Conservation (phyloP, 2,113 vertebrate genomes). For the Protomyctophum bolini region DNA sequence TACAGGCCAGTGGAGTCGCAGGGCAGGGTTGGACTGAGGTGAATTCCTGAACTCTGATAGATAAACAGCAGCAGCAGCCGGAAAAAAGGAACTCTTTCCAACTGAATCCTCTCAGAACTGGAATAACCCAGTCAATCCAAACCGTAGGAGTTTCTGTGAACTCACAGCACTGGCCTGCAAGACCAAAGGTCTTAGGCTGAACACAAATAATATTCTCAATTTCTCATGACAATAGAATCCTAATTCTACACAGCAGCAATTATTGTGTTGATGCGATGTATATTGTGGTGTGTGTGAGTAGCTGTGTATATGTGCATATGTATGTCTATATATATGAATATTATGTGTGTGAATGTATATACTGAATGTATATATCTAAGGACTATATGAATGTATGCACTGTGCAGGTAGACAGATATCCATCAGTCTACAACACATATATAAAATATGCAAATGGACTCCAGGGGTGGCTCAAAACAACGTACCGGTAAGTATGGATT, state of each 20-base stretch:
- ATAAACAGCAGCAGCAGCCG: constrained; percentile 40
- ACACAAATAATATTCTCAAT: constrained; percentile 30
- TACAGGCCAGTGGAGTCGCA: background rate
- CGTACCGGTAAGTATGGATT: too few relatives aligned
- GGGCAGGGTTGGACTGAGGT: background rate
- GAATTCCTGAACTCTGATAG: constrained; percentile 37
- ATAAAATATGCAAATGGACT: too few relatives aligned
- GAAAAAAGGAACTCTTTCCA: constrained; percentile 23
- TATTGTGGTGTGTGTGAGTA: too few relatives aligned
- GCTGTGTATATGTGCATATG: too few relatives aligned
- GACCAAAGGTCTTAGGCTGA: constrained; percentile 50
- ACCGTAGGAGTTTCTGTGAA: constrained; percentile 20
- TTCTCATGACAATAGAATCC: too few relatives aligned
- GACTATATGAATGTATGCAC: constrained; percentile 6
- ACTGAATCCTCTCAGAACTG: constrained; percentile 53
- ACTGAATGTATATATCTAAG: background rate
- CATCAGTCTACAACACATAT: too few relatives aligned
- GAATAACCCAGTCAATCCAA: constrained; percentile 52
- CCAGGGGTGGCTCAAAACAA: too few relatives aligned
- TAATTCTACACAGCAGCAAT: too few relatives aligned
- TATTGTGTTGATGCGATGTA: too few relatives aligned
- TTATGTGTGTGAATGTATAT: background rate
- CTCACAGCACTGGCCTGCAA: constrained; percentile 13
- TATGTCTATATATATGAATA: too few relatives aligned
- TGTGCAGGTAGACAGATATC: too few relatives aligned